Evolutionary conservation across 2,797 vertebrate species (phyloP).

Genomic region (Anabas testudineus): DNA sequence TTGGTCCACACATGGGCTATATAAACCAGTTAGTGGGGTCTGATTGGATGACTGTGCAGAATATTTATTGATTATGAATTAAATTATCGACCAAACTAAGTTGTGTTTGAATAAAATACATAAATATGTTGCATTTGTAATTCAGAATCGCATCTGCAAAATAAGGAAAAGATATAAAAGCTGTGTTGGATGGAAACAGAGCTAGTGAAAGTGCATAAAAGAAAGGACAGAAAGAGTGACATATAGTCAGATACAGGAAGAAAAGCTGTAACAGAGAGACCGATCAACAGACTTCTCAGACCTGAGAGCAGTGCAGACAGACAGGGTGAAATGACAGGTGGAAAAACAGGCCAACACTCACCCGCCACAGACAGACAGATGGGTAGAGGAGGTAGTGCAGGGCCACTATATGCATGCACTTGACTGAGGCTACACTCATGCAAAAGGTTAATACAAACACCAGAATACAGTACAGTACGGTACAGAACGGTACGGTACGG

Average conservation of each 20-base stretch:
- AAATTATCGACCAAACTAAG: too few relatives aligned
- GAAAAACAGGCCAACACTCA: conserved; percentile 26
- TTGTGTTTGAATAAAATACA: not conserved
- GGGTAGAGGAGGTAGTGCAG: conserved; percentile 77
- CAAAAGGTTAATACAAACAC: conserved; percentile 77
- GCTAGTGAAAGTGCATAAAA: conserved; percentile 23
- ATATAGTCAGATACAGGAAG: conserved; percentile 17
- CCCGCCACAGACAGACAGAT: conserved; percentile 26
- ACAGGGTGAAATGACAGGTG: conserved; percentile 17
- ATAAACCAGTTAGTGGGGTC: too few relatives aligned
- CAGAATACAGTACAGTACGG: conserved; percentile 74
- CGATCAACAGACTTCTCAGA: conserved; percentile 26
- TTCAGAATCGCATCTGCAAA: not conserved
- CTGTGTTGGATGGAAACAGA: conserved; percentile 56
- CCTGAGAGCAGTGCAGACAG: conserved; percentile 48
- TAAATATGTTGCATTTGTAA: conserved; percentile 3
- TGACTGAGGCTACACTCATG: conserved; percentile 82
- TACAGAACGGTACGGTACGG: conserved; percentile 74
- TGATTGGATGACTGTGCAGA: too few relatives aligned
- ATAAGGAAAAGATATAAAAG: not conserved
- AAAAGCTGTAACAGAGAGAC: conserved; percentile 22
- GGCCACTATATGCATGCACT: conserved; percentile 79
- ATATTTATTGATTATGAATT: too few relatives aligned
- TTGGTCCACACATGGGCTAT: too few relatives aligned
- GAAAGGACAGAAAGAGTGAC: conserved; percentile 9